Evolutionary conservation across 2,797 vertebrate genomes (phyloP), one percentile per base, ranked within the genome.

Genomic region (Platyrinchus mystaceus): DNA sequence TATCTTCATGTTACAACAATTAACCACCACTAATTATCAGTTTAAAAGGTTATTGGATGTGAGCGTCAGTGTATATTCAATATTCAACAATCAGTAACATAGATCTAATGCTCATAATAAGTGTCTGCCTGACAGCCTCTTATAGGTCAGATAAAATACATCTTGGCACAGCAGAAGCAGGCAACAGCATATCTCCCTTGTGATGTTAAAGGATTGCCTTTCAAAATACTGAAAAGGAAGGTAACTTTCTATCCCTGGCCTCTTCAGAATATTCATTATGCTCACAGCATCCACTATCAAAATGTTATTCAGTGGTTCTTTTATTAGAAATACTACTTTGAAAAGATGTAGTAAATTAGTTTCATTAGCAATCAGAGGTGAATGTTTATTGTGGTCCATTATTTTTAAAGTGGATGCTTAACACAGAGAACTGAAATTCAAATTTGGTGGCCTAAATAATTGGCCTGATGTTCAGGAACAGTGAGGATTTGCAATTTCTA

Each of bases 181-280:
- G 52, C 81, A 86, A 78, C 82, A 68, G 67, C 30, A 3, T 43
- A 79, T 92, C 39, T 95, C 71, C 68, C 85, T 89, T 67, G 43
- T 81, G 56, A 59, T 66, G 44, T 90, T 96, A 92, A 84, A 67
- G 56, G 81, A 84, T 80, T 95, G 62, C 74, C 85, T 87, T 93
- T 96, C 86, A 90, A 94, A 91, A 95, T 93, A 87, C 92, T 87
- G 83, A 89, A 79, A 89, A 79, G 55, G 28, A 96, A 95, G 88
- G 95, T 95, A 96, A 95, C 93, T 97, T 92, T 93, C 73, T 95
- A 27, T 68, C 63, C 64, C 87, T 81, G 64, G 68, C 76, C 85
- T 95, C 76, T 93, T 95, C 93, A 91, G 77, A 95, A 64, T 83
- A 95, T 87, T 94, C 94, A 96, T 95, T 96, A 95, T 94, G 75